Evolutionary conservation across 2,888 invertebrate species (phyloP), one percentile per base, ranked within the genome.

Genomic region (Chrysolina americana): DNA sequence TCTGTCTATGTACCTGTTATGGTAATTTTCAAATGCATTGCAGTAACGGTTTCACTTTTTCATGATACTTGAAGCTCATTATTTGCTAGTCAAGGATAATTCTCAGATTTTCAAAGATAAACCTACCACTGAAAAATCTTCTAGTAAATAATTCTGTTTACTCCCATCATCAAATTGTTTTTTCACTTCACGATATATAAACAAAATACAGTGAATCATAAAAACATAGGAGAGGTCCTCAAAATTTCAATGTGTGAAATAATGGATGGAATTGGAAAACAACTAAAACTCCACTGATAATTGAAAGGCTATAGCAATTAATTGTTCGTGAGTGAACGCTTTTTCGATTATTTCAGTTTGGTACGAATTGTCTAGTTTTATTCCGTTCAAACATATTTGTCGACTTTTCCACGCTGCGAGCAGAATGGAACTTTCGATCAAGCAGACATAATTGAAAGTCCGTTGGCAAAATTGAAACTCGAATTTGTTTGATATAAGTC

Each of bases 361-460:
- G 10, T 36, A 15, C 28, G 17, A 28, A n/a, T 13, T 59, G 23
- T 59, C 28, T 15, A 17, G 53, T 59, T 59, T 59, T 15, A 11
- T 8, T 28, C 15, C n/a, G 28, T 28, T 15, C 47, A 4, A 15
- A 47, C 47, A 72, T 72, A 72, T 72, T 71, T 69, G 63, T 48
- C 48, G 73, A 70, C 62, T 74, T 70, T 73, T 74, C 65, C 65
- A 63, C 70, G 66, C 66, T 63, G 53, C 70, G 66, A 62, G 66
- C 70, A 10, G 66, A 63, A 70, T 70, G 66, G 65, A 74, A 74
- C 23, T 74, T 74, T 74, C 56, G 66, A 74, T 74, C 70, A 65
- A 63, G 66, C 66, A 62, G 17, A 70, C 65, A 74, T 74, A 74
- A 74, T 74, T 74, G 74, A 70, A 65, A 74, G 65, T 74, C 50